Conservation (phyloP, 2,888 invertebrate genomes). For the Tetheella fluctuosa region DNA sequence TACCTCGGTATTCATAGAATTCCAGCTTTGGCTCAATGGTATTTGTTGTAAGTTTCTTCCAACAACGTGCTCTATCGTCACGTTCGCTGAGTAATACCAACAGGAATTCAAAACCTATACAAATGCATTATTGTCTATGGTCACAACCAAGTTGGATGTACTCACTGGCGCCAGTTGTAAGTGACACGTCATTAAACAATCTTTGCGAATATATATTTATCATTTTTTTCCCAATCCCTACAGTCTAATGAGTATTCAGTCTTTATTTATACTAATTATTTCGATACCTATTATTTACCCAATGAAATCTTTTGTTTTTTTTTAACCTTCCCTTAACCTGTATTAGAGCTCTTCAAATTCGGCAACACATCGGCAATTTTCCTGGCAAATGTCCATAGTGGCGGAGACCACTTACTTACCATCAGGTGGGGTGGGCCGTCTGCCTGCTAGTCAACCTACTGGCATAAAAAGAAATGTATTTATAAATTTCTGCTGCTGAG, state of each 20-base stretch:
- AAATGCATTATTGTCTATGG: constrained; percentile 36
- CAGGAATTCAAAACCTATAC: constrained; percentile 47
- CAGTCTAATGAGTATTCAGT: too few species aligned
- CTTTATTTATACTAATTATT: too few species aligned
- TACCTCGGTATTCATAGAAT: constrained; percentile 10
- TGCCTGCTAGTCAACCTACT: too few species aligned
- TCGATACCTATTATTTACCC: too few species aligned
- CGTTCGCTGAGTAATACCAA: constrained; percentile 51
- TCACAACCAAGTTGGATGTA: constrained; percentile 35
- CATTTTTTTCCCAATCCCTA: background rate
- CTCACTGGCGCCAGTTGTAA: constrained; percentile 50
- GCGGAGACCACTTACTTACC: too few species aligned
- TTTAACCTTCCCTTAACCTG: too few species aligned
- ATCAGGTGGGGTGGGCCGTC: too few species aligned
- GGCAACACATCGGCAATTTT: too few species aligned
- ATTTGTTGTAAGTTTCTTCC: constrained; percentile 30
- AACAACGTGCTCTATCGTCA: constrained; percentile 54
- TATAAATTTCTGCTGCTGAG: background rate
- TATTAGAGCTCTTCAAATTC: too few species aligned
- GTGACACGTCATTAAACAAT: constrained; percentile 30
- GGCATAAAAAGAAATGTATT: too few species aligned
- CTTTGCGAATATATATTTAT: constrained; percentile 21
- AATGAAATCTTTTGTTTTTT: too few species aligned
- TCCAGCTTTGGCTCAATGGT: constrained; percentile 14
- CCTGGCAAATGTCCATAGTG: too few species aligned